Base-by-base conservation (phyloP, 2,888 invertebrate species). In the Sclerodermus sp. region DNA sequence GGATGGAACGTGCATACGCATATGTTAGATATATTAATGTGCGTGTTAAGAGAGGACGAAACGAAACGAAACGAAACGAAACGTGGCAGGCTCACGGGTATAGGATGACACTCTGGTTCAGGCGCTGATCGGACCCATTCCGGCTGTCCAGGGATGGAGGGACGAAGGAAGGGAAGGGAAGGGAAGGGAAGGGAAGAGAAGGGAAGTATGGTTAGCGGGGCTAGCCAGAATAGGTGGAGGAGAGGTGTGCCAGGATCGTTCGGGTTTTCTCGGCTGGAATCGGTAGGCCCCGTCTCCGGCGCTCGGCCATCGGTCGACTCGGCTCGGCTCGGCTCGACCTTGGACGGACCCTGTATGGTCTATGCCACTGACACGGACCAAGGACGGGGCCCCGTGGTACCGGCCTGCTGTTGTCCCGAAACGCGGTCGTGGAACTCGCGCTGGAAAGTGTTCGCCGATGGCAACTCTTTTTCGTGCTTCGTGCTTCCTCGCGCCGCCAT, bases 351-450 rank as follows among this genome's bases (percentile, higher is more conserved):
- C 77, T 77, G 76, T 74, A 76, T 77, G 73, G 71, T 76, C 75
- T 76, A 77, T 77, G 77, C 77, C 77, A 77, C 77, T 77, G 77
- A 77, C 77, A 77, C 77, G 77, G 74, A 75, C 74, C 77, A 77
- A 77, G 77, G 77, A 75, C 77, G 76, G 68, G 55, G 54, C 60
- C 63, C 57, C 59, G 57, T 61, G 64, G 69, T 64, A 64, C 62
- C 67, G 68, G 61, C 67, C 66, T 66, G 67, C 69, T 71, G 70
- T 72, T 74, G 70, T 73, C 72, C 76, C 76, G 73, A 77, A 77
- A 76, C 71, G 72, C 76, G 74, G 73, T 76, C 73, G 72, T 70
- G 69, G 74, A 77, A 76, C 74, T 76, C 69, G 62, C 60, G 67
- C 68, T 71, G 68, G 67, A 69, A 71, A 74, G 69, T 72, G 70